phyloP scores from a whole-genome alignment of 2,113 vertebrate species.

The Geococcyx californianus region DNA sequence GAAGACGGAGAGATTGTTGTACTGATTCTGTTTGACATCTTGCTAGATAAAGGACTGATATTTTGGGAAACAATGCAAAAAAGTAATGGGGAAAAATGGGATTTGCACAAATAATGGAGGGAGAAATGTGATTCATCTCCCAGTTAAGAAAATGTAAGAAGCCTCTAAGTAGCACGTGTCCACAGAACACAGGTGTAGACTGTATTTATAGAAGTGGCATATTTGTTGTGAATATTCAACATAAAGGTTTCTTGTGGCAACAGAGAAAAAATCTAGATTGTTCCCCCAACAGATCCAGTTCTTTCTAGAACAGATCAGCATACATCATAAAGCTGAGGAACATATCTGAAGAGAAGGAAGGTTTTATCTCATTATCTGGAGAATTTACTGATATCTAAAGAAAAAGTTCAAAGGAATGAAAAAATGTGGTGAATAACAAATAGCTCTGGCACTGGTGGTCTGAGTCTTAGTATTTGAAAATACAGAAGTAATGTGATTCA shows the following conservation, averaged over 20 bases:
- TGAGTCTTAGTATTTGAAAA: background rate
- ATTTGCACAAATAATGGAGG: background rate
- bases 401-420: background rate
- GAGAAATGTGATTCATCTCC: background rate
- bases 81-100: background rate
- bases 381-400: background rate
- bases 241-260: background rate
- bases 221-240: background rate
- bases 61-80: background rate
- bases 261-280: background rate
- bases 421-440: background rate
- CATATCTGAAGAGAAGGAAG: background rate
- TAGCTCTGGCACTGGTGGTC: background rate
- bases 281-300: background rate
- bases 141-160: background rate
- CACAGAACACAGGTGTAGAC: background rate
- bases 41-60: background rate
- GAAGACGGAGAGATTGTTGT: background rate
- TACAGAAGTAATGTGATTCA: background rate
- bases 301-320: background rate
- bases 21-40: background rate
- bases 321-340: background rate
- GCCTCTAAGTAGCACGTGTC: background rate
- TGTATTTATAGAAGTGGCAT: background rate
- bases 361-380: background rate